These are phyloP conservation scores for Enteromius anoplus DNA, from an alignment of 2,797 vertebrate genomes.

Conservation along the genomic window DNA sequence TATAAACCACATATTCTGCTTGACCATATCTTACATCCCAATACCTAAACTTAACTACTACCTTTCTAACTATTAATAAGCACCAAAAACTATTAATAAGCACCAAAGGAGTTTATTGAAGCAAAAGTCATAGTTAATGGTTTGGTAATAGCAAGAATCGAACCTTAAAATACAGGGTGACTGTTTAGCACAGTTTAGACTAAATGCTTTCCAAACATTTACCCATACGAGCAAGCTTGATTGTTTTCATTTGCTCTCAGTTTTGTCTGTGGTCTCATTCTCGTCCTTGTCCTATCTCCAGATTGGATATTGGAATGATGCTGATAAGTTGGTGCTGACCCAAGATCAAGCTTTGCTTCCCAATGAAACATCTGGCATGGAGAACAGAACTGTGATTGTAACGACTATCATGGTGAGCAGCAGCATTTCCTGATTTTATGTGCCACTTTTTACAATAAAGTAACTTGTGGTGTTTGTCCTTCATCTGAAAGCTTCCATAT, in stretches of 20 bases:
- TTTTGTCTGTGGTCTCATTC: slow-evolving; percentile 22
- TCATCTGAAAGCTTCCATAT: slow-evolving; percentile 51
- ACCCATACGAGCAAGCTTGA: neutral
- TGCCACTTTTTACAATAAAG: slow-evolving; percentile 1
- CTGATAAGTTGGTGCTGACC: slow-evolving; percentile 96
- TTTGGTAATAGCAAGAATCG: neutral
- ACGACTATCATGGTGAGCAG: slow-evolving; percentile 97
- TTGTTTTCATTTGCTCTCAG: slow-evolving; percentile 5
- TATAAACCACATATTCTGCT: neutral
- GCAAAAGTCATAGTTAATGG: neutral
- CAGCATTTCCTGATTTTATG: slow-evolving; percentile 6
- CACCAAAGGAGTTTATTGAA: neutral
- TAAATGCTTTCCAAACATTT: neutral
- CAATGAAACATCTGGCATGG: slow-evolving; percentile 93
- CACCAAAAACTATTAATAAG: too few relatives aligned
- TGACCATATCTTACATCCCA: neutral
- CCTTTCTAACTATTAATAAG: neutral
- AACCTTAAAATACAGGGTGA: neutral
- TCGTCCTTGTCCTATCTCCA: slow-evolving; percentile 62
- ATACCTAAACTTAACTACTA: neutral
- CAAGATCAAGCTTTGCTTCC: slow-evolving; percentile 90
- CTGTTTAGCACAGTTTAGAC: neutral
- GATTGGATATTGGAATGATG: slow-evolving; percentile 99
- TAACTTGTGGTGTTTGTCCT: slow-evolving; percentile 35
- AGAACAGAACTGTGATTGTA: slow-evolving; percentile 96